Base-by-base conservation (phyloP, 1,140 invertebrate genomes). In the Hydropsyche tenuis region DNA sequence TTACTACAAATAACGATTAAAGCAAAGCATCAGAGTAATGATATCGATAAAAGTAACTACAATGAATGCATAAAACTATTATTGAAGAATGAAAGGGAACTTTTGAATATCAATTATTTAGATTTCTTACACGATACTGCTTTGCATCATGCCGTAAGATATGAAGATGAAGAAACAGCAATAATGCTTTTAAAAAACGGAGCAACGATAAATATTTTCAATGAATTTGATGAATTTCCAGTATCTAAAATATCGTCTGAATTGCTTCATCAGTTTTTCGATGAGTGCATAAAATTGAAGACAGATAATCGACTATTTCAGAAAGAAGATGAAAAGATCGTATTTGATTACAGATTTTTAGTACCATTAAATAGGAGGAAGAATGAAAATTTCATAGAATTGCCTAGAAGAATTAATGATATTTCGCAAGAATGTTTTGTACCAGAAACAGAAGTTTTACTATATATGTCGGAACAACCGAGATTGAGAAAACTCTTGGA, bases 131-230 rank as follows among this genome's bases (percentile, higher is more conserved):
- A 90, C 12, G 94, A 94, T 76, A 92, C 92, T 12, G 88, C 93
- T 0, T 82, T 96, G 7, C 93, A 95, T 82, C 95, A 94, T 80
- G 94, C 94, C 0, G 89, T 90, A 14, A 88, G 89, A 79, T 89
- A 89, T 74, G 88, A 88, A 9, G 88, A 89, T 73, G 79, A 82
- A 25, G 83, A 88, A 45, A 88, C 87, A 0, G 86, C 90, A 1
- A 80, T 88, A 43, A 80, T 88, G 22, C 79, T 94, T 14, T 80
- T 94, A 1, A 81, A 87, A 25, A 86, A 86, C 70, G 92, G 92
- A 18, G 90, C 92, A 16, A 92, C 90, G 78, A 85, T 94, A 6
- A 91, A 91, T 0, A 83, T 89, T 11, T 84, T 84, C 74, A 93
- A 93, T 78, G 80, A 81, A 14, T 90, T 90, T 70, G 85, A 88